Percentiles rank a stretch among this genome's conserved stretches.
Conservation (phyloP, 2,113 vertebrate species). For the Tyrannus savana region DNA sequence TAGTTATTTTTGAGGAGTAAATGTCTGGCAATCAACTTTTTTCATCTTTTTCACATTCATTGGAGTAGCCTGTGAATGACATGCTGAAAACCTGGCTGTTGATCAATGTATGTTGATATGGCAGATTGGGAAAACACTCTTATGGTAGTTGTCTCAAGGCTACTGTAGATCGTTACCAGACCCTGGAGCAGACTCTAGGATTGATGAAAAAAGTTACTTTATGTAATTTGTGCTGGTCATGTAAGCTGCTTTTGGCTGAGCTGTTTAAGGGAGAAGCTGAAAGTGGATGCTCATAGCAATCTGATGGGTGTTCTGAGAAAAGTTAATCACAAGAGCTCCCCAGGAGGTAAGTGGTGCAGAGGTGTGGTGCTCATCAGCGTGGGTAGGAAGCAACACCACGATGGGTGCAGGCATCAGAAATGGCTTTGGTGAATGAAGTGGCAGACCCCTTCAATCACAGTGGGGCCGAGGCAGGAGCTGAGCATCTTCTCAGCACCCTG, state of each 20-base stretch:
- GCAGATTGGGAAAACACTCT: not conserved
- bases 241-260: not conserved
- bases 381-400: not conserved
- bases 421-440: not conserved
- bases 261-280: not conserved
- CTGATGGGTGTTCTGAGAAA: not conserved
- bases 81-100: not conserved
- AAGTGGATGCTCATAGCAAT: not conserved
- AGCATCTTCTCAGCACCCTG: not conserved
- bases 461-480: not conserved
- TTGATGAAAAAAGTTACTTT: not conserved
- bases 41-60: not conserved
- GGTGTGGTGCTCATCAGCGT: not conserved
- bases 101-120: not conserved
- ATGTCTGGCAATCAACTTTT: not conserved
- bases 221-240: not conserved
- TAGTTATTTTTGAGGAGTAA: not conserved
- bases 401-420: not conserved
- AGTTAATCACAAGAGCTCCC: not conserved
- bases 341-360: not conserved
- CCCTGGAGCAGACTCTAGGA: not conserved
- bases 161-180: not conserved
- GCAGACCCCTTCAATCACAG: not conserved
- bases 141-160: not conserved
- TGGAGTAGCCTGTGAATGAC: not conserved